These are phyloP conservation scores for Andrena fulva DNA, from an alignment of 2,888 invertebrate species.

Conservation along the genomic window DNA sequence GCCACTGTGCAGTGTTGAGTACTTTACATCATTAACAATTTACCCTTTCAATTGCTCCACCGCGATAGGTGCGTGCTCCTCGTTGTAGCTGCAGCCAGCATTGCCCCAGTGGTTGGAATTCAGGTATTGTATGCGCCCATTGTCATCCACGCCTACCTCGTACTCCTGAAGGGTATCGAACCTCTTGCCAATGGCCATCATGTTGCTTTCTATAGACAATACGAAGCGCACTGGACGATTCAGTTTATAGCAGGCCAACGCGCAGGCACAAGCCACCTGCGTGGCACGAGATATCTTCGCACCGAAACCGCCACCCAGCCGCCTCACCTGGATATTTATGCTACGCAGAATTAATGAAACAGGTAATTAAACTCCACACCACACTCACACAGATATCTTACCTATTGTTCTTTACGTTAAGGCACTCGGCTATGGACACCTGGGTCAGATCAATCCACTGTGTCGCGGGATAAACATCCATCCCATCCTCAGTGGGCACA, in stretches of 20 bases:
- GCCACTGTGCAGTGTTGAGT: not conserved
- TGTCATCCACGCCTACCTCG: conserved; percentile 88
- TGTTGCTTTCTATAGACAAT: conserved; percentile 90
- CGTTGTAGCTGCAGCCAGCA: conserved; percentile 83
- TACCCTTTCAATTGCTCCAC: conserved; percentile 78
- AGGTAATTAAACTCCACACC: not conserved
- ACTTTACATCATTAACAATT: not conserved
- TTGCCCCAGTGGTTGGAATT: conserved; percentile 81
- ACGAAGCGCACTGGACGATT: conserved; percentile 90
- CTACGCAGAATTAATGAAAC: conserved; percentile 82
- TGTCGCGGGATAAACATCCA: conserved; percentile 88
- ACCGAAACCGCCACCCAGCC: conserved; percentile 94
- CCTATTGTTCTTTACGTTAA: conserved; percentile 88
- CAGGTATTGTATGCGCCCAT: conserved; percentile 89
- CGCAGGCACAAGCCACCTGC: conserved; percentile 88
- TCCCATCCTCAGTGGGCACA: conserved; percentile 89
- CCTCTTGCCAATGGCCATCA: conserved; percentile 90
- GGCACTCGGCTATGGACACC: conserved; percentile 86
- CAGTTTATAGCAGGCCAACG: conserved; percentile 89
- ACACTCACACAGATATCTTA: conserved; percentile 72
- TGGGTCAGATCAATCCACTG: conserved; percentile 89
- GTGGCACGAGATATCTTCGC: conserved; percentile 89
- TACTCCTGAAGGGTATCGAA: conserved; percentile 88
- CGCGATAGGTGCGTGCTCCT: conserved; percentile 83
- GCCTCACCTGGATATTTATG: conserved; percentile 89